These are phyloP conservation scores for Barbus barbus DNA, from an alignment of 2,113 vertebrate genomes.

Conservation along the genomic window DNA sequence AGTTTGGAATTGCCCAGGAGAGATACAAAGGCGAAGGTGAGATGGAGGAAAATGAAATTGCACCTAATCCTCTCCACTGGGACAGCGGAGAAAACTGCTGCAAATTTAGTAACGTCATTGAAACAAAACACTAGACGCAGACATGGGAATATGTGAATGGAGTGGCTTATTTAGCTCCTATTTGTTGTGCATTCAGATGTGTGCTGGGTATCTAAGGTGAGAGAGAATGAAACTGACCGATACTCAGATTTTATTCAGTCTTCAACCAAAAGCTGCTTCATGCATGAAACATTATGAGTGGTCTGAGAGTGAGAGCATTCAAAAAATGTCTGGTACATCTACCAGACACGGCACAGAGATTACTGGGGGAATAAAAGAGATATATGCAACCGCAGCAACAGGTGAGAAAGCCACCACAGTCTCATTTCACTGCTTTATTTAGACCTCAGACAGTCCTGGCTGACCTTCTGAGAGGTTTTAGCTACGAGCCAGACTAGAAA, in stretches of 20 bases:
- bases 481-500: background rate
- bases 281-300: slow-evolving; percentile 27
- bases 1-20: slow-evolving; percentile 41
- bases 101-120: slow-evolving; percentile 19
- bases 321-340: slow-evolving; percentile 5
- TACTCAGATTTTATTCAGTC: background rate
- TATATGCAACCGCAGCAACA: background rate
- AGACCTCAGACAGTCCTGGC: slow-evolving; percentile 8
- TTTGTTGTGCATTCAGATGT: slow-evolving; percentile 8
- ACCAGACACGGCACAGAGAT: background rate
- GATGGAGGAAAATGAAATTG: slow-evolving; percentile 47
- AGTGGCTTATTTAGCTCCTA: slow-evolving; percentile 10
- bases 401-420: background rate
- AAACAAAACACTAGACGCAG: background rate
- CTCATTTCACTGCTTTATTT: slow-evolving; percentile 23
- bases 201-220: background rate
- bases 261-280: slow-evolving; percentile 9
- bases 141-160: background rate
- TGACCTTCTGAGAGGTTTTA: slow-evolving; percentile 7
- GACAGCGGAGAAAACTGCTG: background rate
- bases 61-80: slow-evolving; percentile 31
- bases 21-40: slow-evolving; percentile 30
- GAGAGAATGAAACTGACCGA: background rate
- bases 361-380: background rate
- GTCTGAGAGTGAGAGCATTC: slow-evolving; percentile 9